Conservation (phyloP, 2,797 vertebrate species). For the Hylomyscus alleni region DNA sequence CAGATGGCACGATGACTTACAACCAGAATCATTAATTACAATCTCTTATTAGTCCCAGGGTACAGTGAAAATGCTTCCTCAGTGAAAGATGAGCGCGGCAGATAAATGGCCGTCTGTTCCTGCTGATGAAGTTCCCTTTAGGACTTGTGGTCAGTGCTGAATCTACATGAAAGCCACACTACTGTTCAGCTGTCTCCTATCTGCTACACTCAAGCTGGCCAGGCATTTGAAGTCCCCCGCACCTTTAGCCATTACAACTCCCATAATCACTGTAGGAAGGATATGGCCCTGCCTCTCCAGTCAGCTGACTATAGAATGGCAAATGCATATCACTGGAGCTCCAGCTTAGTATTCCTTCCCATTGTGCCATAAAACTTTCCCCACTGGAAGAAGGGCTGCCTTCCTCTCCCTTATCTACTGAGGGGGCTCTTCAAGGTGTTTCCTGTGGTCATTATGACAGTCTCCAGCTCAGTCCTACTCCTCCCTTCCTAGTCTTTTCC, state of each 20-base stretch:
- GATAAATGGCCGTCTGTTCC: constrained; percentile 78
- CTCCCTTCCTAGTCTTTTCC: neutral
- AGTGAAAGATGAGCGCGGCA: constrained; percentile 73
- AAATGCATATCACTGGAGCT: neutral
- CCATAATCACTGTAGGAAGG: neutral
- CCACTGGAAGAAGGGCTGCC: neutral
- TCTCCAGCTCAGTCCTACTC: constrained; percentile 40
- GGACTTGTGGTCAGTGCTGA: constrained; percentile 60
- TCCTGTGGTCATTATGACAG: neutral
- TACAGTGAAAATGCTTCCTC: constrained; percentile 74
- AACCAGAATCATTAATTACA: constrained; percentile 87
- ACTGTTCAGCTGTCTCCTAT: constrained; percentile 23
- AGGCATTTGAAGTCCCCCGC: neutral
- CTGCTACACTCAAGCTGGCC: constrained; percentile 4
- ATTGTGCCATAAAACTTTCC: neutral
- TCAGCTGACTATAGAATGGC: constrained; percentile 17
- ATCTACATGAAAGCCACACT: constrained; percentile 26
- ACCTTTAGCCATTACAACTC: neutral
- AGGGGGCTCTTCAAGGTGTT: neutral
- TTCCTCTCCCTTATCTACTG: neutral
- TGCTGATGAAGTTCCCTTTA: constrained; percentile 50
- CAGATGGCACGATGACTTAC: constrained; percentile 88
- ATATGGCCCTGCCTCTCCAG: neutral
- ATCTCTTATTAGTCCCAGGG: constrained; percentile 80
- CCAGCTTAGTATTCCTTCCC: neutral